A percentile compares a stretch with the other conserved stretches of the same genome.
Conservation (phyloP, 2,113 vertebrate species). For the Australoheros scitulus region DNA sequence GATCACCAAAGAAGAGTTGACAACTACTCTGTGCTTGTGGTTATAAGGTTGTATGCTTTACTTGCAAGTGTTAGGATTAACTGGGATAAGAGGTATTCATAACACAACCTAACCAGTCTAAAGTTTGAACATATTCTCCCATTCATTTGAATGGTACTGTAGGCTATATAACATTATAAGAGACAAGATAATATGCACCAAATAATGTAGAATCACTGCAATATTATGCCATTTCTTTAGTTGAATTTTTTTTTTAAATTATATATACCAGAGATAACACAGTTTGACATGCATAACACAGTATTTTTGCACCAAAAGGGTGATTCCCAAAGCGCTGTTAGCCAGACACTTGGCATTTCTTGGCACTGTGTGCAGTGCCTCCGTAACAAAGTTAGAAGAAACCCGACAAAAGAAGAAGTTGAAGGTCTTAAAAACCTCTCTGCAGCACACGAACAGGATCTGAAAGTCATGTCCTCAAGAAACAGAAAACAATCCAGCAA, state of each 20-base stretch:
- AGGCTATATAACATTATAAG: not conserved
- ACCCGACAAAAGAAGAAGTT: not conserved
- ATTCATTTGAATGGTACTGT: too few species aligned
- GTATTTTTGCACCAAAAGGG: not conserved
- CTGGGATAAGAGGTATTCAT: not conserved
- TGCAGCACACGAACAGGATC: not conserved
- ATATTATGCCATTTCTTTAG: not conserved
- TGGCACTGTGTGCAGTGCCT: not conserved
- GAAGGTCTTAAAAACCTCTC: not conserved
- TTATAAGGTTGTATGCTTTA: not conserved
- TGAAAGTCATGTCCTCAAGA: not conserved
- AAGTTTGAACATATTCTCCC: too few species aligned
- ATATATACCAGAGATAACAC: not conserved
- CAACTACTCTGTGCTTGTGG: not conserved
- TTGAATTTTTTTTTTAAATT: too few species aligned
- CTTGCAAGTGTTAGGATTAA: not conserved
- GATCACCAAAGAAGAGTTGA: not conserved
- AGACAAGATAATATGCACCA: not conserved
- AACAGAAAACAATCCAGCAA: too few species aligned
- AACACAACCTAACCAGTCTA: too few species aligned
- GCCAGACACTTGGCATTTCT: not conserved
- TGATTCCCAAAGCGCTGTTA: not conserved
- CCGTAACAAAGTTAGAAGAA: not conserved
- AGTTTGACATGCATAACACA: not conserved
- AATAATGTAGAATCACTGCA: not conserved